Percentiles rank a stretch among this genome's conserved stretches.
These are phyloP conservation scores for Oedothorax gibbosus DNA, from an alignment of 1,140 invertebrate species.

Conservation along the genomic window DNA sequence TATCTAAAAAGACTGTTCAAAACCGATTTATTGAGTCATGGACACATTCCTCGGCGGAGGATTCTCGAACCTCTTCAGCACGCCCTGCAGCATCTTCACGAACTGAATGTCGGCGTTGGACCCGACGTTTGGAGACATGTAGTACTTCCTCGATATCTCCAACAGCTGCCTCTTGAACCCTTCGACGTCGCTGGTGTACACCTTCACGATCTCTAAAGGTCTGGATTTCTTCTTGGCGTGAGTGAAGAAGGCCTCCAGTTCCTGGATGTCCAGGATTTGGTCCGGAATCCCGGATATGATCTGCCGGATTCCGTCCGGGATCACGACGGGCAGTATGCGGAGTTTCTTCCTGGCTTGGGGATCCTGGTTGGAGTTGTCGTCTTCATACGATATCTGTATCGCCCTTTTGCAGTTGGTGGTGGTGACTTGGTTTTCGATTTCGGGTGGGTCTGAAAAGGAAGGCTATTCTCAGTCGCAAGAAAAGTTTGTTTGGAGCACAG, in stretches of 20 bases:
- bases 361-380: too few species aligned
- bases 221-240: conserved; percentile 36
- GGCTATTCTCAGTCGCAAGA: too few species aligned
- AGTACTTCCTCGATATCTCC: background rate
- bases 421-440: too few species aligned
- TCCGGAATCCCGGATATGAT: background rate
- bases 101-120: conserved; percentile 3
- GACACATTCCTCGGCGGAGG: background rate
- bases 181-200: background rate
- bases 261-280: background rate
- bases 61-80: conserved; percentile 1
- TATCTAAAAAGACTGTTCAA: too few species aligned
- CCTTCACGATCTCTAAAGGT: background rate
- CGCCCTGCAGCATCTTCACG: conserved; percentile 16
- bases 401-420: too few species aligned
- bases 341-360: too few species aligned
- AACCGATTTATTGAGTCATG: too few species aligned
- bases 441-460: too few species aligned
- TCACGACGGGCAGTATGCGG: background rate
- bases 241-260: conserved; percentile 27
- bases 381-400: too few species aligned
- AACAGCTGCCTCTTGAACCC: conserved; percentile 9
- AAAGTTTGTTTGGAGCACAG: too few species aligned
- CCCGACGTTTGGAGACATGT: background rate
- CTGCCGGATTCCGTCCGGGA: conserved; percentile 2